Evolutionary conservation across 2,888 invertebrate species (phyloP).

Genomic region (Drosophila falleni): DNA sequence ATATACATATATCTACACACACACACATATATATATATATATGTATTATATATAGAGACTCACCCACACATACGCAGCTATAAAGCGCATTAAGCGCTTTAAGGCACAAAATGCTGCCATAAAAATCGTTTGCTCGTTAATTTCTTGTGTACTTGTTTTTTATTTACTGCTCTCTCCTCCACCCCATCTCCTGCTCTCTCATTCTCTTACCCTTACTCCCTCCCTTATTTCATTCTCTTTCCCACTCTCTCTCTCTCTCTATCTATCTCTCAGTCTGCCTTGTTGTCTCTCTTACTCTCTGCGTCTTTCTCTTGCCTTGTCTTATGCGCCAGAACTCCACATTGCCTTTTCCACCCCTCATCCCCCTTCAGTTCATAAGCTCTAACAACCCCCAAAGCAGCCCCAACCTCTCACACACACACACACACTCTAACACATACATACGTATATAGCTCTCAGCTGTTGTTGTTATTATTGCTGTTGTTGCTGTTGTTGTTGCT

Average conservation of each 20-base stretch:
- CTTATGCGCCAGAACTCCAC: constrained; percentile 40
- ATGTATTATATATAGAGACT: constrained; percentile 19
- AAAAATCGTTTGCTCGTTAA: constrained; percentile 82
- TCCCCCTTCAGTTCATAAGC: constrained; percentile 1
- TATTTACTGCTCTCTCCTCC: constrained; percentile 59
- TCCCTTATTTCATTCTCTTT: neutral
- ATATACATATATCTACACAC: constrained; percentile 17
- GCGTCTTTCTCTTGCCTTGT: constrained; percentile 20
- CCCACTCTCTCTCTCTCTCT: constrained; percentile 4
- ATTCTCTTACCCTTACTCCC: constrained; percentile 11
- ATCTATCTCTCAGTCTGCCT: constrained; percentile 1
- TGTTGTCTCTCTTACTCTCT: neutral
- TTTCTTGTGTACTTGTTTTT: constrained; percentile 75
- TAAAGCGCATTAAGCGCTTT: constrained; percentile 81
- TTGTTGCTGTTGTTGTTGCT: constrained; percentile 24
- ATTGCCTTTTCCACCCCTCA: neutral
- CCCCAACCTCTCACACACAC: constrained; percentile 34
- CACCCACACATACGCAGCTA: constrained; percentile 31
- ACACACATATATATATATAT: constrained; percentile 16
- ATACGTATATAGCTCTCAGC: constrained; percentile 25
- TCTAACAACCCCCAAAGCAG: constrained; percentile 45
- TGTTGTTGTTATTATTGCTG: constrained; percentile 31
- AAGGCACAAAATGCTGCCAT: constrained; percentile 82
- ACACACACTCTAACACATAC: constrained; percentile 13
- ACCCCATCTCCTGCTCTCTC: neutral